Conservation (phyloP, 2,113 vertebrate genomes). For the Lipophrys pholis region DNA sequence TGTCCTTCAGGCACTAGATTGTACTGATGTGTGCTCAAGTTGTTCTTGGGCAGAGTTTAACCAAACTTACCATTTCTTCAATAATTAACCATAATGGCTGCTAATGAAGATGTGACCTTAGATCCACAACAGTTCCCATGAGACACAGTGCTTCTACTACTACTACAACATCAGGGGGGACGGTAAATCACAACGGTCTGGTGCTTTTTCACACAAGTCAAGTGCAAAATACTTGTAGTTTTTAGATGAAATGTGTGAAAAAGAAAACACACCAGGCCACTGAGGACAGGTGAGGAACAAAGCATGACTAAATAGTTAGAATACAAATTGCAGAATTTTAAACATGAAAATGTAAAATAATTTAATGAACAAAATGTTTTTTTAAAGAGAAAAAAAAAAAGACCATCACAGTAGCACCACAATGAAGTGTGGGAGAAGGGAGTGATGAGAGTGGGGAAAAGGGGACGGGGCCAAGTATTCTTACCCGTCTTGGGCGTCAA, state of each 20-base stretch:
- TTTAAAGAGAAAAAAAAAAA: slow-evolving; percentile 1
- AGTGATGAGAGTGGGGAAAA: slow-evolving; percentile 27
- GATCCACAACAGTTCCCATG: slow-evolving; percentile 54
- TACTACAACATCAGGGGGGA: slow-evolving; percentile 32
- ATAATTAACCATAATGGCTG: slow-evolving; percentile 53
- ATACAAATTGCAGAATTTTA: slow-evolving; percentile 46
- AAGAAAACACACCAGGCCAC: slow-evolving; percentile 53
- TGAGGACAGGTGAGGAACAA: slow-evolving; percentile 24
- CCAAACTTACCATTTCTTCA: slow-evolving; percentile 44
- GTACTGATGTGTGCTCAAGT: not conserved
- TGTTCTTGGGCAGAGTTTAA: slow-evolving; percentile 14
- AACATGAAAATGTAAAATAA: slow-evolving; percentile 17
- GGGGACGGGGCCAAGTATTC: slow-evolving; percentile 71
- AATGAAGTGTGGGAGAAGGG: slow-evolving; percentile 44
- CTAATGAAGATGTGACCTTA: slow-evolving; percentile 50
- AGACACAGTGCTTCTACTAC: slow-evolving; percentile 76
- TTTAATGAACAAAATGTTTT: not conserved
- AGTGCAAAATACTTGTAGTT: not conserved
- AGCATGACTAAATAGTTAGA: slow-evolving; percentile 43
- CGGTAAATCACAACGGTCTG: slow-evolving; percentile 34
- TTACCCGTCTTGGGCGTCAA: slow-evolving; percentile 99
- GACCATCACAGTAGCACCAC: slow-evolving; percentile 68
- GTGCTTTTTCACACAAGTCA: slow-evolving; percentile 38
- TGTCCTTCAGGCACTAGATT: not conserved
- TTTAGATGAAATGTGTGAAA: accelerated